These are phyloP conservation scores for Lycaon pictus DNA, from an alignment of 2,113 vertebrate genomes.

Conservation along the genomic window DNA sequence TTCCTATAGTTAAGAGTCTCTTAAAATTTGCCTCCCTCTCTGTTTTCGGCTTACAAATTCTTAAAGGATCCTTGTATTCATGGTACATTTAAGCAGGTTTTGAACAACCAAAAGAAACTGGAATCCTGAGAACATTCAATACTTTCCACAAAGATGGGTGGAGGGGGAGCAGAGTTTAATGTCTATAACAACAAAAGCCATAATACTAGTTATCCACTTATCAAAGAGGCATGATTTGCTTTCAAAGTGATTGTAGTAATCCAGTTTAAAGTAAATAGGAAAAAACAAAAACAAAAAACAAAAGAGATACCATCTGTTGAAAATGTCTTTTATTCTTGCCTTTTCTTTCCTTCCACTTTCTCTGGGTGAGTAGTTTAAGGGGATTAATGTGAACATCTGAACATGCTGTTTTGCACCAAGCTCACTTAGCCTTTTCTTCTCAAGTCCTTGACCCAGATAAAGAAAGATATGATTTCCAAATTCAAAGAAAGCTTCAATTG, in stretches of 20 bases:
- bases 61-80: neutral
- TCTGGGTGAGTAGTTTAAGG: slow-evolving; percentile 40
- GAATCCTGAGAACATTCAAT: neutral
- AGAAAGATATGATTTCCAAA: slow-evolving; percentile 77
- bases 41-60: neutral
- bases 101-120: slow-evolving; percentile 31
- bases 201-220: neutral
- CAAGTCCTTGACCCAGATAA: slow-evolving; percentile 78
- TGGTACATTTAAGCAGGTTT: neutral
- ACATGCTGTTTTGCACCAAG: slow-evolving; percentile 50
- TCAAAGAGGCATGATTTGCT: neutral
- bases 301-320: slow-evolving; percentile 20
- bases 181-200: neutral
- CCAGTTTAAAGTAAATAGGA: slow-evolving; percentile 20
- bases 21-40: neutral
- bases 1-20: neutral
- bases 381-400: slow-evolving; percentile 50
- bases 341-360: slow-evolving; percentile 21
- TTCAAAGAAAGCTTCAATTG: slow-evolving; percentile 61
- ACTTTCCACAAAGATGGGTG: neutral
- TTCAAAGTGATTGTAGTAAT: neutral
- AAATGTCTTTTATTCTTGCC: slow-evolving; percentile 10
- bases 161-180: neutral
- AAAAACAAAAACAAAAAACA: neutral
- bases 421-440: slow-evolving; percentile 60